Conservation (phyloP, 2,113 vertebrate species). For the Bucco capensis region DNA sequence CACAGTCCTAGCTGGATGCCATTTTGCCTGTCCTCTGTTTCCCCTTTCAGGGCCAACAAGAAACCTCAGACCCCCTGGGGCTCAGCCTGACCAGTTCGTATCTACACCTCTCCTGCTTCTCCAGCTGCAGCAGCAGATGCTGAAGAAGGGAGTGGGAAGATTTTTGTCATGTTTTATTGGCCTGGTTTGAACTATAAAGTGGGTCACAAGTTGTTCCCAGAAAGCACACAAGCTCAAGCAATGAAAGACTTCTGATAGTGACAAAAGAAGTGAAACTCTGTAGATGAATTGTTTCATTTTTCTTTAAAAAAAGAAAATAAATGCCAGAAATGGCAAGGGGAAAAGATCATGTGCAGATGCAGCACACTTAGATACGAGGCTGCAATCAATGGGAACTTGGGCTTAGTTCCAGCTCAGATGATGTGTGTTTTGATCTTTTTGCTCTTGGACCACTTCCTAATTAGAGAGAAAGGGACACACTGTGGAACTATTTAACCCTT, state of each 20-base stretch:
- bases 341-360: neutral
- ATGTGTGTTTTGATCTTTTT: constrained; percentile 46
- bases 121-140: neutral
- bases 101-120: neutral
- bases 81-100: neutral
- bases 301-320: neutral
- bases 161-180: neutral
- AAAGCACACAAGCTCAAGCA: neutral
- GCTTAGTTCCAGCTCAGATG: constrained; percentile 6
- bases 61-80: neutral
- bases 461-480: neutral
- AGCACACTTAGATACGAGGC: neutral
- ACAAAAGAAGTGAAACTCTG: neutral
- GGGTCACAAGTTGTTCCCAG: neutral
- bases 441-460: constrained; percentile 44
- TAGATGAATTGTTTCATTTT: neutral
- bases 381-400: constrained; percentile 18
- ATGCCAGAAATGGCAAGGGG: neutral
- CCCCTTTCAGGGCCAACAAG: neutral
- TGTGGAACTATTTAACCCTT: constrained; percentile 31
- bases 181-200: constrained; percentile 12
- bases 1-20: neutral
- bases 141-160: neutral
- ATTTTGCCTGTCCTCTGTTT: neutral
- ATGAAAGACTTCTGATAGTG: neutral